phyloP scores from a whole-genome alignment of 2,888 invertebrate genomes.

The Sericinus montela region DNA sequence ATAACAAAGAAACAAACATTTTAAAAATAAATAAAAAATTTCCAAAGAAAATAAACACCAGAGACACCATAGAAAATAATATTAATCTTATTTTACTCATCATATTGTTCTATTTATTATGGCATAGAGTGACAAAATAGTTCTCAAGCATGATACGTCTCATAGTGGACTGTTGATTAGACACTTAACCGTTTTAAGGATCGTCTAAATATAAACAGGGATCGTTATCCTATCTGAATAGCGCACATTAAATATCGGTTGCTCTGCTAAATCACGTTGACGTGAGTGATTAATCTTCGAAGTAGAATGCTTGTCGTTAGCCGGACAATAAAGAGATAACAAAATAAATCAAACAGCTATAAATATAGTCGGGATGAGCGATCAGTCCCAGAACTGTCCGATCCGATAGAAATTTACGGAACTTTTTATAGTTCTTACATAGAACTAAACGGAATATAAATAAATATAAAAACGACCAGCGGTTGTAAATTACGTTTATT shows the following conservation, averaged over 20 bases:
- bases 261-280: slow-evolving; percentile 77
- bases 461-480: slow-evolving; percentile 59
- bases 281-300: slow-evolving; percentile 73
- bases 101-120: background rate
- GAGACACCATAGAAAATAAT: no score
- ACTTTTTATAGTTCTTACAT: slow-evolving; percentile 62
- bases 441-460: slow-evolving; percentile 59
- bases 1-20: no score
- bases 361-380: slow-evolving; percentile 70
- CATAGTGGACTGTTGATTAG: slow-evolving; percentile 40
- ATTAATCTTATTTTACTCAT: no score
- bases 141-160: slow-evolving; percentile 7
- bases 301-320: slow-evolving; percentile 77
- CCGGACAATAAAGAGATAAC: slow-evolving; percentile 75
- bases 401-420: slow-evolving; percentile 65
- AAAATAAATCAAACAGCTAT: slow-evolving; percentile 77
- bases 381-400: slow-evolving; percentile 69
- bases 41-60: no score
- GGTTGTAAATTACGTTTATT: slow-evolving; percentile 68
- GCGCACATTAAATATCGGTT: slow-evolving; percentile 74
- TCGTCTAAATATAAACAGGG: slow-evolving; percentile 65
- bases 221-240: slow-evolving; percentile 69
- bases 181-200: slow-evolving; percentile 55
- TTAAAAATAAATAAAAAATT: no score
- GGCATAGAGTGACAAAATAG: slow-evolving; percentile 12